Base-by-base conservation (phyloP, 2,113 vertebrate species). In the Bufo gargarizans region DNA sequence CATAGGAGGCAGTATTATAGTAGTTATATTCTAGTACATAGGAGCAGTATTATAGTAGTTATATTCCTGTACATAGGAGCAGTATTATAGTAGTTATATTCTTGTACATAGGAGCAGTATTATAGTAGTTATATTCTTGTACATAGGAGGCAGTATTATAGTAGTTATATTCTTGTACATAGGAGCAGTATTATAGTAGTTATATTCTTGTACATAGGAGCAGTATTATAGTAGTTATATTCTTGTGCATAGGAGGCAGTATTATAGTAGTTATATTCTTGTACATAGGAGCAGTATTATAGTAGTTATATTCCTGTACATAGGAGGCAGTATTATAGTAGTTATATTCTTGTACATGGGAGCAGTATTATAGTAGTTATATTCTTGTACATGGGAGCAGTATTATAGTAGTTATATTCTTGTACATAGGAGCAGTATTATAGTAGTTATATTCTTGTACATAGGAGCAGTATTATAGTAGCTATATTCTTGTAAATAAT, bases 331-430 rank as follows among this genome's bases (percentile, higher is more conserved):
- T 65, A 65, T 65, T 65, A 65, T 61, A 61, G 59, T 61, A 61
- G 59, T 61, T 1, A 43, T 71, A 71, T 71, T 71, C 67, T 43
- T 71, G 22, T 71, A 71, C 22, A 33, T 43, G 12, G 67, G 67
- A 10, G 33, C 33, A 72, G 69, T 72, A 72, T 72, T 72, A 72
- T 72, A 45, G 69, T 45, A 45, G 69, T 45, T 72, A 45, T 72
- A 45, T 69, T 69, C n/a, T 33, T 69, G n/a, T 22, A 69, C 12
- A 69, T 10, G 12, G 65, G 65, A 12, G 65, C n/a, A 69, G 65
- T 69, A 69, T 69, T 69, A 22, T 69, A 69, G 65, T 69, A 69
- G 65, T 69, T 69, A 22, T 69, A 69, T 69, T 69, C n/a, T 69
- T 69, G 65, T 69, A 69, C 8, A 69, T 69, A 69, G 65, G 65